A percentile compares a stretch with the other conserved stretches of the same genome.
These are phyloP conservation scores for Eupithecia subfuscata DNA, from an alignment of 2,888 invertebrate genomes.

Conservation along the genomic window DNA sequence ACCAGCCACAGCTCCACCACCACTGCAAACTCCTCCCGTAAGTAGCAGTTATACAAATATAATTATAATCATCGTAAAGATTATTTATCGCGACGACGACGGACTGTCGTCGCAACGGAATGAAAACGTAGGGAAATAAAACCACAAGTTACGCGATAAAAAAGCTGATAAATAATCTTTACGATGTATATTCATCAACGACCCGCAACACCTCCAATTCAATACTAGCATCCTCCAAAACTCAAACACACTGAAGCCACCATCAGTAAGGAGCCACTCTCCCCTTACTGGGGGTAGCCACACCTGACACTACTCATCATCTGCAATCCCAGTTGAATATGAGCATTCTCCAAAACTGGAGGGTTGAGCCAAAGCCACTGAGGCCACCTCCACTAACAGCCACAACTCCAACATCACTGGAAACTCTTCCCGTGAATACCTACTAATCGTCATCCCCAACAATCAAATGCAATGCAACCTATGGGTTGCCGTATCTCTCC, in stretches of 20 bases:
- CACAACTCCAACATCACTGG: slow-evolving; percentile 83
- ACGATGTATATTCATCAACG: not conserved
- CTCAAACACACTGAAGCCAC: not conserved
- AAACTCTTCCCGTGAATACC: not conserved
- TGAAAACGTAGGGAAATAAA: not conserved
- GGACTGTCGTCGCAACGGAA: not conserved
- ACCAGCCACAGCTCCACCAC: slow-evolving; percentile 85
- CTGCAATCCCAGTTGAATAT: not conserved
- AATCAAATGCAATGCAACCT: too few species aligned
- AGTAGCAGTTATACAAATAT: slow-evolving; percentile 50
- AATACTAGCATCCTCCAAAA: not conserved
- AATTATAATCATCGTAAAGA: not conserved
- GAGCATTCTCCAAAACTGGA: not conserved
- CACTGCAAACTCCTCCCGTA: slow-evolving; percentile 85
- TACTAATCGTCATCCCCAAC: not conserved
- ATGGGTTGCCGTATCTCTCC: not conserved
- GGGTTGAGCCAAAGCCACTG: slow-evolving; percentile 53
- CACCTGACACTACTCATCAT: not conserved
- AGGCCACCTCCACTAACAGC: slow-evolving; percentile 81
- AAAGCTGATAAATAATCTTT: not conserved
- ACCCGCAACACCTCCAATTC: not conserved
- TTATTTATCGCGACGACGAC: not conserved
- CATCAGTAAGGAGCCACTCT: not conserved
- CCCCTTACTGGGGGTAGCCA: not conserved
- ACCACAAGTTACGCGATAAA: not conserved